These are phyloP conservation scores for Epinephelus malabaricus DNA, from an alignment of 2,797 vertebrate species.

Conservation along the genomic window DNA sequence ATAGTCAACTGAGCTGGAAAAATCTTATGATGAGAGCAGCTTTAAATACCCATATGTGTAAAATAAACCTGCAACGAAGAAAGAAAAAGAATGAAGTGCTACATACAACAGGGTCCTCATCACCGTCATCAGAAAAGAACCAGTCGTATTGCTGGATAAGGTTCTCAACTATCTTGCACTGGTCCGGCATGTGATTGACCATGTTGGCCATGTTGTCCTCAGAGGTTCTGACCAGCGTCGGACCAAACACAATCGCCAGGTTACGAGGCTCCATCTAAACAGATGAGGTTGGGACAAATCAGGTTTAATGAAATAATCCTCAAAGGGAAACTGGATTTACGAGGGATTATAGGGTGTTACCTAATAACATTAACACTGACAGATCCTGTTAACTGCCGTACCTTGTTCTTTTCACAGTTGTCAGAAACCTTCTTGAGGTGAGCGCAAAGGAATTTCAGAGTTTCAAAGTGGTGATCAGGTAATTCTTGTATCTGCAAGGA, in stretches of 20 bases:
- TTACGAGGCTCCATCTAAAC: slow-evolving; percentile 98
- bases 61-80: background rate
- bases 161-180: slow-evolving; percentile 99
- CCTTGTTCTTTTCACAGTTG: slow-evolving; percentile 99
- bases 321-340: background rate
- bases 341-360: background rate
- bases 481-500: slow-evolving; percentile 91
- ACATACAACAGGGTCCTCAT: slow-evolving; percentile 96
- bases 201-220: slow-evolving; percentile 99
- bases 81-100: background rate
- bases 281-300: slow-evolving; percentile 1
- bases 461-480: slow-evolving; percentile 97
- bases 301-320: slow-evolving; percentile 22
- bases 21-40: background rate
- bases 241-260: slow-evolving; percentile 98
- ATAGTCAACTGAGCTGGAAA: background rate
- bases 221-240: slow-evolving; percentile 96
- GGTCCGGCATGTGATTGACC: slow-evolving; percentile 99
- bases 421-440: slow-evolving; percentile 97
- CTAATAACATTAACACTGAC: slow-evolving; percentile 12
- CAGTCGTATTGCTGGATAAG: slow-evolving; percentile 99
- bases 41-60: background rate
- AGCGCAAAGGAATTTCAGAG: slow-evolving; percentile 95
- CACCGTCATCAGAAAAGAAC: slow-evolving; percentile 97
- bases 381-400: slow-evolving; percentile 63